A percentile compares a stretch with the other conserved stretches of the same genome.
Conservation (phyloP, 2,888 invertebrate genomes). For the Gymnocheta viridis region DNA sequence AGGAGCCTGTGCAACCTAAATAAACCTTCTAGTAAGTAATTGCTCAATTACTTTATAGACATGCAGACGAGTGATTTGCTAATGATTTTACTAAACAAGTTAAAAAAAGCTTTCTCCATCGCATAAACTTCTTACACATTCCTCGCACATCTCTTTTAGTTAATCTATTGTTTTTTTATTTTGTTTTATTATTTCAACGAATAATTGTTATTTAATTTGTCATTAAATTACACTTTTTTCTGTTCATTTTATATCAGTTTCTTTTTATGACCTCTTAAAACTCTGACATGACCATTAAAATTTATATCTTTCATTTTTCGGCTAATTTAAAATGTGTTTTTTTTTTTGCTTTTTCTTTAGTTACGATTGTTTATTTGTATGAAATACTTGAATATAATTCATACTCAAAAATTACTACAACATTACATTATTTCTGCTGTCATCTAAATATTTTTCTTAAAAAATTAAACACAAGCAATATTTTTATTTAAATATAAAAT, state of each 20-base stretch:
- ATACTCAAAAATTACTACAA: neutral
- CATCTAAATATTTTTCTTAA: neutral
- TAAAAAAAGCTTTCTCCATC: neutral
- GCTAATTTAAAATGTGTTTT: neutral
- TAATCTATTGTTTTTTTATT: neutral
- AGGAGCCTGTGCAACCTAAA: no score
- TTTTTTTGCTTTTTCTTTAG: neutral
- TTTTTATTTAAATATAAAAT: constrained; percentile 9
- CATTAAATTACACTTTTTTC: constrained; percentile 7
- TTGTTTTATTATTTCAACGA: neutral
- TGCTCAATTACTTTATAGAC: no score
- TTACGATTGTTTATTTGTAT: neutral
- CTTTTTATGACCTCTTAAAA: constrained; percentile 41
- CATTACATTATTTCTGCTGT: neutral
- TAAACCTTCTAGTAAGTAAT: no score
- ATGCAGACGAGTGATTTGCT: neutral
- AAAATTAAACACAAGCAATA: neutral
- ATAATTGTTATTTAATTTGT: neutral
- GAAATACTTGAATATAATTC: neutral
- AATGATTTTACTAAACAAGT: neutral
- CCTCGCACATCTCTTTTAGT: neutral
- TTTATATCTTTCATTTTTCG: constrained; percentile 15
- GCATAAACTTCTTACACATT: neutral
- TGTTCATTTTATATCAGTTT: neutral
- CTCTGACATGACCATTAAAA: constrained; percentile 43